A percentile compares a stretch with the other conserved stretches of the same genome.
These are phyloP conservation scores for Callyntrura guangdongensis DNA, from an alignment of 2,888 invertebrate genomes.

Conservation along the genomic window DNA sequence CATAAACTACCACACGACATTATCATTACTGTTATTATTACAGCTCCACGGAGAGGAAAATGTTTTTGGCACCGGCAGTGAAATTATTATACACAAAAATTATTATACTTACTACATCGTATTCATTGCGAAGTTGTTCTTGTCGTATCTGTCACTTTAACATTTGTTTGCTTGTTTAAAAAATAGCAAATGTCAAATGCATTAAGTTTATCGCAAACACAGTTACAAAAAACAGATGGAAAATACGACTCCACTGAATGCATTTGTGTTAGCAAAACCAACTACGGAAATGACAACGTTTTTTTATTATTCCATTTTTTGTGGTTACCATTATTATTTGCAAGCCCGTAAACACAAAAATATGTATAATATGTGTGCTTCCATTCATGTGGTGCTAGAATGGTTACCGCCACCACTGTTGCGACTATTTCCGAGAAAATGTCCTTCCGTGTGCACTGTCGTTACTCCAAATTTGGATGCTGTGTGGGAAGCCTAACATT, in stretches of 20 bases:
- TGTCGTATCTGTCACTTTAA: slow-evolving; percentile 43
- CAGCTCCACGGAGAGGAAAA: slow-evolving; percentile 5
- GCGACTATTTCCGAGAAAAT: slow-evolving; percentile 6
- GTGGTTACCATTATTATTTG: slow-evolving; percentile 39
- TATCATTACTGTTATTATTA: slow-evolving; percentile 19
- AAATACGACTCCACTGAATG: slow-evolving; percentile 25
- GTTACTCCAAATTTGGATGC: neutral
- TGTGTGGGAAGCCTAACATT: too few species aligned
- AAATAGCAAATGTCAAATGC: slow-evolving; percentile 43
- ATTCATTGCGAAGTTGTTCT: slow-evolving; percentile 38
- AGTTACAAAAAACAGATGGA: slow-evolving; percentile 29
- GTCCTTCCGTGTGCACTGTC: slow-evolving; percentile 8
- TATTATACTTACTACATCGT: slow-evolving; percentile 15
- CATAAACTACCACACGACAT: slow-evolving; percentile 13
- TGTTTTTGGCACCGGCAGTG: slow-evolving; percentile 24
- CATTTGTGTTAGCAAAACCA: slow-evolving; percentile 24
- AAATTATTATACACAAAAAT: slow-evolving; percentile 41
- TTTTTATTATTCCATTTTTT: slow-evolving; percentile 39
- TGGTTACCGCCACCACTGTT: neutral
- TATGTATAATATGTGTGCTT: neutral
- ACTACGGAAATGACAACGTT: slow-evolving; percentile 46
- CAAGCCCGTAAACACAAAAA: neutral
- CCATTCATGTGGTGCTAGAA: neutral
- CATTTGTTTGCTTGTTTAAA: slow-evolving; percentile 35
- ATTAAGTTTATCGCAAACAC: slow-evolving; percentile 30